Conservation (phyloP, 2,113 vertebrate genomes). For the Megaptera novaeangliae region DNA sequence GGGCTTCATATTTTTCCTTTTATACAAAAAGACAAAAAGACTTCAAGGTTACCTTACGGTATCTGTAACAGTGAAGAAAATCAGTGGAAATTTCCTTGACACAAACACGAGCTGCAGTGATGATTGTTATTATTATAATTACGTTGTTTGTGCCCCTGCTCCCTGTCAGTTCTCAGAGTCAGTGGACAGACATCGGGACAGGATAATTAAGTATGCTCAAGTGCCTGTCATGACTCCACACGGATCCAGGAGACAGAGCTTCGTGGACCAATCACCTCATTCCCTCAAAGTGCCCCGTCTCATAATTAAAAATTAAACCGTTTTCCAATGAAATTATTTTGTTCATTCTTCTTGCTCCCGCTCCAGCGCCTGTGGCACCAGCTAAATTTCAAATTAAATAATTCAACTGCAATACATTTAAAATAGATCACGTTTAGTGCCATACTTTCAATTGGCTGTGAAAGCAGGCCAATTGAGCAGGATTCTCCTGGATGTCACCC, state of each 20-base stretch:
- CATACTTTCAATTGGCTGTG: constrained; percentile 49
- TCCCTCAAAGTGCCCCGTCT: constrained; percentile 59
- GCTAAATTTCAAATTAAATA: constrained; percentile 77
- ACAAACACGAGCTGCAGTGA: neutral
- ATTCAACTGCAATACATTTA: constrained; percentile 75
- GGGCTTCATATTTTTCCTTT: neutral
- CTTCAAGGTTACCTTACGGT: constrained; percentile 7
- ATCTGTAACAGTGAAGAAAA: neutral
- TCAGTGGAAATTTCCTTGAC: neutral
- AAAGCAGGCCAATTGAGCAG: constrained; percentile 51
- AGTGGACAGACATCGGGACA: constrained; percentile 11
- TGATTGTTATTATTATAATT: neutral
- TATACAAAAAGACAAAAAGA: neutral
- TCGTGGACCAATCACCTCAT: constrained; percentile 36
- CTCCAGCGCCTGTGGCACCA: constrained; percentile 69
- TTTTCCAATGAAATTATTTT: constrained; percentile 74
- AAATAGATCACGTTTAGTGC: constrained; percentile 67
- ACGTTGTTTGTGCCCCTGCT: neutral
- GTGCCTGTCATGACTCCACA: neutral
- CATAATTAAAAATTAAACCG: constrained; percentile 76
- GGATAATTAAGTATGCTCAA: constrained; percentile 3
- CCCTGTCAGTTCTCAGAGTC: neutral
- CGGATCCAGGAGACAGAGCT: neutral
- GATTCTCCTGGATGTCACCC: constrained; percentile 5
- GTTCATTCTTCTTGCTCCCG: constrained; percentile 68